A percentile compares a stretch with the other conserved stretches of the same genome.
phyloP scores from a whole-genome alignment of 1,140 invertebrate genomes.

The Psix sp. region DNA sequence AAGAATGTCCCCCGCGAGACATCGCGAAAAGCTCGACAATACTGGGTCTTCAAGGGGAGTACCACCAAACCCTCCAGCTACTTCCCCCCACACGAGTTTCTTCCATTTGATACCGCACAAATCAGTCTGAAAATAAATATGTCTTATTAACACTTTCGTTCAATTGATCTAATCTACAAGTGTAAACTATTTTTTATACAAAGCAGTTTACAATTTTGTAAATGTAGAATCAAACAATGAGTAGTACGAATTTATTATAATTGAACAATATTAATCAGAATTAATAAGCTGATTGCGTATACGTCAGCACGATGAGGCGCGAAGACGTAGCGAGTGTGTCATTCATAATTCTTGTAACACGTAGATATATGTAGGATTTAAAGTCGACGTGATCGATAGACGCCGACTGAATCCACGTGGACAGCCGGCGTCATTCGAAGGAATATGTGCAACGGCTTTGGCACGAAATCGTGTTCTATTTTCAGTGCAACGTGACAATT shows the following conservation, averaged over 20 bases:
- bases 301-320: slow-evolving; percentile 35
- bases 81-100: slow-evolving; percentile 90
- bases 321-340: slow-evolving; percentile 36
- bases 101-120: slow-evolving; percentile 99
- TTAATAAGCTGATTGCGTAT: slow-evolving; percentile 41
- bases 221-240: too few relatives aligned
- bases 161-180: not conserved
- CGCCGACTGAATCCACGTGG: slow-evolving; percentile 60
- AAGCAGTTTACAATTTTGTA: too few relatives aligned
- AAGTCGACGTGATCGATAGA: slow-evolving; percentile 64
- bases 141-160: not conserved
- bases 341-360: slow-evolving; percentile 53
- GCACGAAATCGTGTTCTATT: slow-evolving; percentile 60
- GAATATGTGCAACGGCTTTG: slow-evolving; percentile 55
- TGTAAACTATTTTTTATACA: too few relatives aligned
- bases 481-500: slow-evolving; percentile 63
- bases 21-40: slow-evolving; percentile 93
- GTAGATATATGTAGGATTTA: slow-evolving; percentile 56
- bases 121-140: slow-evolving; percentile 87
- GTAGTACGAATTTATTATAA: too few relatives aligned
- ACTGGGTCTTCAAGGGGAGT: slow-evolving; percentile 93
- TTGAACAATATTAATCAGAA: slow-evolving; percentile 29
- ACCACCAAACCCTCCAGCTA: slow-evolving; percentile 78
- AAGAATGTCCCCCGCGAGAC: slow-evolving; percentile 94
- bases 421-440: slow-evolving; percentile 55